Percentiles rank a stretch among this genome's conserved stretches.
phyloP scores from a whole-genome alignment of 2,797 vertebrate genomes.

The Hippopotamyrus pictus region DNA sequence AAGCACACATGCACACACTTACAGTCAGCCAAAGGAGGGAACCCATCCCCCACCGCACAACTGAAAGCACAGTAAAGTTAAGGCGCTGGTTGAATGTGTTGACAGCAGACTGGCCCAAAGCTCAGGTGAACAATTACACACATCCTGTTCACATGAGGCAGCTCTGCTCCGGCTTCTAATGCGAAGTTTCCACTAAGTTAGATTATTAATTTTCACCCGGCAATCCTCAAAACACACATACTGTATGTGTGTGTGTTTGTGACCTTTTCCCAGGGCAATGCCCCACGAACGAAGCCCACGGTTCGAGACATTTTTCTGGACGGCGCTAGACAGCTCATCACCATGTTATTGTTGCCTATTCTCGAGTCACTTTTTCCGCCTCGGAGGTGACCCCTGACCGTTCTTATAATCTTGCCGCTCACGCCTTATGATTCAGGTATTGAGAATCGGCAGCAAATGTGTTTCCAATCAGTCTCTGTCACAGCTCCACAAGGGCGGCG shows the following conservation, averaged over 20 bases:
- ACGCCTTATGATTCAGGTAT: not conserved
- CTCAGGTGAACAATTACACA: slow-evolving; percentile 9
- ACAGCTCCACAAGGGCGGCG: not conserved
- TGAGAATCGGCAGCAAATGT: not conserved
- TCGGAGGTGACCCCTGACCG: not conserved
- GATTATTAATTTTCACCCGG: not conserved
- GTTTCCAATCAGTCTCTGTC: not conserved
- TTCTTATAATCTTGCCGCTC: not conserved
- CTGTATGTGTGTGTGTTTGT: not conserved
- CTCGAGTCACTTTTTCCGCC: not conserved
- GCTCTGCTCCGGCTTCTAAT: not conserved
- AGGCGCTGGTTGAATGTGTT: not conserved
- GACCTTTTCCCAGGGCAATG: not conserved
- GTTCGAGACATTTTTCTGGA: not conserved
- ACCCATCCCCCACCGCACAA: not conserved
- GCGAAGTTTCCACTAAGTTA: not conserved
- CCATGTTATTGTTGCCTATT: not conserved
- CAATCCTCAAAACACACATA: not conserved
- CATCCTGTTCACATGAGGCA: not conserved
- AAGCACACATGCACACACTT: not conserved
- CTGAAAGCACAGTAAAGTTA: not conserved
- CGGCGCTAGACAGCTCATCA: not conserved
- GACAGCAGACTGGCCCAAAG: not conserved
- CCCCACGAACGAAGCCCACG: not conserved
- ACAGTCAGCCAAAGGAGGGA: not conserved